Base-by-base conservation (phyloP, 2,797 vertebrate species). In the Valencia hispanica region DNA sequence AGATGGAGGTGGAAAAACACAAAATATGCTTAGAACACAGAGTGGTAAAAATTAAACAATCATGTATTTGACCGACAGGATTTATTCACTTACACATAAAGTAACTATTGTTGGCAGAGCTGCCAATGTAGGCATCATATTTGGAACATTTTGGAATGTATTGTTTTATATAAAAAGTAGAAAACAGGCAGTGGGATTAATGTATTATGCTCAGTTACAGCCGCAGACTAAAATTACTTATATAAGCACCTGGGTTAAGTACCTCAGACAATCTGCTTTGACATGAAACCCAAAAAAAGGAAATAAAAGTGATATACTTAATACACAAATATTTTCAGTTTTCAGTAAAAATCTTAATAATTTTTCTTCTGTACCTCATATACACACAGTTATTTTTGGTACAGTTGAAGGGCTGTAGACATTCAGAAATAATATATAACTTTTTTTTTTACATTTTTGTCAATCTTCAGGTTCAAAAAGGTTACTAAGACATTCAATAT, bases 1-100 rank as follows among this genome's bases (percentile, higher is more conserved):
- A 80, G 27, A 9, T 25, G 61, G n/a, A 22, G 43, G 72, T 73
- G 73, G 65, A 8, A 73, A 73, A 82, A 77, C n/a, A 53, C 41
- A 5, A 25, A 27, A 30, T 36, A 59, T 55, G n/a, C 2, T 39
- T 50, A 34, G 39, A 30, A 71, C 70, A 59, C 11, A 59, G 51
- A 77, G 25, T 32, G 30, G 14, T 30, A 30, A 66, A 59, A 66
- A 45, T 53, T 20, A 65, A 1, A 9, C 6, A 68, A 12, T 18
- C 27, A 43, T n/a, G 34, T 32, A 18, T 27, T 8, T 48, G 2
- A 59, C 11, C 3, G 32, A 65, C 43, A 55, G 9, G 4, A 2
- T 51, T 50, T 32, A 68, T 12, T 39, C 32, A 39, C 32, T 72
- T 51, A 68, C 43, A 66, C 25, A 17, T 1, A 4, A 55, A 20